phyloP scores from a whole-genome alignment of 2,797 vertebrate genomes.

The Dallia pectoralis region DNA sequence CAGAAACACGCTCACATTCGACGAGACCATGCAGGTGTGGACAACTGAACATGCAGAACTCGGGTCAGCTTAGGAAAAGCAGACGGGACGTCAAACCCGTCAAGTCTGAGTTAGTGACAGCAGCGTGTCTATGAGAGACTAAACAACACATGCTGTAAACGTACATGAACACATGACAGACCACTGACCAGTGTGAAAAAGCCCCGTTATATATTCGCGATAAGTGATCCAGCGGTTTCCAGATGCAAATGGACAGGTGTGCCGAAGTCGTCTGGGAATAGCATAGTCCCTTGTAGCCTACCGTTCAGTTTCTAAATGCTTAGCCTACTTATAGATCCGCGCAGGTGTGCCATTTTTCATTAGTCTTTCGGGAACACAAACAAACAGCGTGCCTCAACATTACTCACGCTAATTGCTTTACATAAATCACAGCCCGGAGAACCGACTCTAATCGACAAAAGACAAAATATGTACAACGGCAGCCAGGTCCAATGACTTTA shows the following conservation, averaged over 20 bases:
- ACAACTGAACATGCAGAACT: neutral
- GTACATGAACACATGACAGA: neutral
- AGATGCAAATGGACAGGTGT: neutral
- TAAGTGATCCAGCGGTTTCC: neutral
- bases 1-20: neutral
- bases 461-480: constrained; percentile 58
- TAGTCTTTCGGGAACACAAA: constrained; percentile 58
- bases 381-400: constrained; percentile 58
- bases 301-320: constrained; percentile 5
- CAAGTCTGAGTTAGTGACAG: neutral
- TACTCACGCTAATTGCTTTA: constrained; percentile 65
- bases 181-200: neutral
- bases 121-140: neutral
- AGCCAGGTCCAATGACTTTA: constrained; percentile 40
- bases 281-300: constrained; percentile 28
- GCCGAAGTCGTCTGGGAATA: neutral
- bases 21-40: neutral
- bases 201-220: neutral
- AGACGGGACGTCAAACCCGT: neutral
- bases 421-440: constrained; percentile 67
- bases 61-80: neutral
- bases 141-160: neutral
- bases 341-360: constrained; percentile 61
- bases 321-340: constrained; percentile 55
- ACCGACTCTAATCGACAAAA: constrained; percentile 68